These are phyloP conservation scores for Diglossa brunneiventris DNA, from an alignment of 2,113 vertebrate genomes.

Conservation along the genomic window DNA sequence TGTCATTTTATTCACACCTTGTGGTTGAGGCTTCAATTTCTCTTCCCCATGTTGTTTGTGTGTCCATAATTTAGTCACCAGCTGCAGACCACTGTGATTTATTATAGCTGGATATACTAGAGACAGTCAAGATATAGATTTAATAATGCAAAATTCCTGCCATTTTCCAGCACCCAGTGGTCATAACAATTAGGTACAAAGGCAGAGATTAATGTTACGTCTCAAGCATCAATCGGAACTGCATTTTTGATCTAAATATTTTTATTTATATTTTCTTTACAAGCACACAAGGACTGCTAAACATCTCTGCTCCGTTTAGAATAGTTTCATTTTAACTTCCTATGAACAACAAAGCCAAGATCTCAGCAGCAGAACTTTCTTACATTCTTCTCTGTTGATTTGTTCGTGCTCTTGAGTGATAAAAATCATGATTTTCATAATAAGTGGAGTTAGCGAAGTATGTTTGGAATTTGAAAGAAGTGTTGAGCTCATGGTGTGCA, in stretches of 20 bases:
- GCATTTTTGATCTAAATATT: background rate
- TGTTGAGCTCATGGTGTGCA: background rate
- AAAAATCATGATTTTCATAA: conserved; percentile 38
- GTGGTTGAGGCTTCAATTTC: background rate
- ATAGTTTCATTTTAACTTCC: background rate
- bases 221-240: background rate
- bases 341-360: background rate
- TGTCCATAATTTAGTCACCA: background rate
- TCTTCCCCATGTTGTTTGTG: background rate
- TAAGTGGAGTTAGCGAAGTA: background rate
- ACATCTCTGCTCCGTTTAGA: background rate
- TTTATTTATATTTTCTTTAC: background rate
- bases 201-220: background rate
- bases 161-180: background rate
- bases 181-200: background rate
- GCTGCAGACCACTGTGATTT: background rate
- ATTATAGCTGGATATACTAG: background rate
- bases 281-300: background rate
- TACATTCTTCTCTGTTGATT: conserved; percentile 10
- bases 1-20: background rate
- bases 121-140: background rate
- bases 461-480: conserved; percentile 54
- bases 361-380: background rate
- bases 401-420: conserved; percentile 35
- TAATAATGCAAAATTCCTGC: background rate